Conservation (phyloP, 2,888 invertebrate species). For the Lepidonotus clava region DNA sequence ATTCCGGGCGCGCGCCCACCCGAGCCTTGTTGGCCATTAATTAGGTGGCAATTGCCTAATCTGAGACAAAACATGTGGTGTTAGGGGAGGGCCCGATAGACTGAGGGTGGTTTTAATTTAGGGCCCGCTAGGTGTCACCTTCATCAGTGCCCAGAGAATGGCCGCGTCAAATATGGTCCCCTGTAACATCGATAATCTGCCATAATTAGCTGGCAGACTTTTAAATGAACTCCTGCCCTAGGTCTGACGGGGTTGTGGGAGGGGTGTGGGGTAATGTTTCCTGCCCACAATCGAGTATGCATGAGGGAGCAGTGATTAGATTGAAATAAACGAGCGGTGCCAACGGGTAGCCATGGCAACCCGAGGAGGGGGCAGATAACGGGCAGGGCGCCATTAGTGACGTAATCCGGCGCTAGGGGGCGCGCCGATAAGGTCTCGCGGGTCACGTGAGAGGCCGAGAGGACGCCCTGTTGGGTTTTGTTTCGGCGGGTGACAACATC, state of each 20-base stretch:
- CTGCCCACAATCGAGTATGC: not conserved
- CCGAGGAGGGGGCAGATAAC: not conserved
- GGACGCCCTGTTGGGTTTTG: not conserved
- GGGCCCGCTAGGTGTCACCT: not conserved
- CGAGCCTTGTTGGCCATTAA: not conserved
- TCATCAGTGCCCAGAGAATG: constrained; percentile 29
- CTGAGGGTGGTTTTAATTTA: not conserved
- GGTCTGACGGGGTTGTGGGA: too few relatives aligned
- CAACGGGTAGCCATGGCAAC: not conserved
- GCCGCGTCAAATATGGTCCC: not conserved
- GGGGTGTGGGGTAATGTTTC: too few relatives aligned
- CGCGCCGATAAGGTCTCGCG: too few relatives aligned
- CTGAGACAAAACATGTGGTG: constrained; percentile 39
- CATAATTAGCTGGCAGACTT: not conserved
- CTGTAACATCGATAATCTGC: not conserved
- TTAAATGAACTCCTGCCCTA: too few relatives aligned
- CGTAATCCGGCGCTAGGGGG: not conserved
- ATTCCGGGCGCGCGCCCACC: not conserved
- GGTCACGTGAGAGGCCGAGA: not conserved
- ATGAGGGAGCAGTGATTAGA: not conserved
- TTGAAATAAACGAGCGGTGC: not conserved
- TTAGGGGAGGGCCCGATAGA: not conserved
- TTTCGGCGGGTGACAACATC: too few relatives aligned
- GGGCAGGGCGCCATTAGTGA: not conserved
- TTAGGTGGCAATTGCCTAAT: constrained; percentile 37